Evolutionary conservation across 2,888 invertebrate genomes (phyloP), one percentile per base, ranked within the genome.

Genomic region (Zelleria hepariella): DNA sequence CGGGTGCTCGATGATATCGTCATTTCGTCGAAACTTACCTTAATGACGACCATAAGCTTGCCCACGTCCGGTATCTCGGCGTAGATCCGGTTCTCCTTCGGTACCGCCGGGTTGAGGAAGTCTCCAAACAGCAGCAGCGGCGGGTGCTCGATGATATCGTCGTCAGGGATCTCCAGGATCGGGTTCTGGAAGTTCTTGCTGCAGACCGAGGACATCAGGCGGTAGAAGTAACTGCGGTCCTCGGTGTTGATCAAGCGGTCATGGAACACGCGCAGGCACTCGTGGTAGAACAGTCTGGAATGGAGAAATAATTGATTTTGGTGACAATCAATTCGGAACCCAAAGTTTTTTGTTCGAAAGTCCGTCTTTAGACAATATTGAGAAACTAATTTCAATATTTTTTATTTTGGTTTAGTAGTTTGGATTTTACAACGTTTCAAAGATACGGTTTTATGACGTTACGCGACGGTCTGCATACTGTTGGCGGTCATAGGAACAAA

Each of bases 211-310:
- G 90, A 85, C 87, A 97, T 92, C 18, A 96, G 82, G 53, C 90
- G 90, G 71, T 93, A 94, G 71, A 98, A 95, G 77, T 95, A 93
- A 24, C 89, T 91, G 75, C 96, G 94, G 77, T 98, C 98, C 66
- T 94, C 91, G 18, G 91, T 79, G 73, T 96, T 95, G 60, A 95
- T 93, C 23, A 98, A 85, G 0, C 97, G 94, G 77, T 98, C 98
- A 79, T 96, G 96, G 77, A 97, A 98, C 2, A 97, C 97, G 25
- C 98, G 91, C 60, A 96, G 91, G 61, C 96, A 95, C 82, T 98
- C 98, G 75, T 98, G 98, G 67, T 95, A 96, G 86, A 97, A 98
- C 7, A 98, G 82, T 66, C 96, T 94, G 70, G 2, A 80, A 73
- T 15, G 20, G 32, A n/a, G n/a, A n/a, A n/a, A n/a, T n/a, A n/a